Conservation (phyloP, 1,140 invertebrate genomes). For the Schlechtendalia chinensis region DNA sequence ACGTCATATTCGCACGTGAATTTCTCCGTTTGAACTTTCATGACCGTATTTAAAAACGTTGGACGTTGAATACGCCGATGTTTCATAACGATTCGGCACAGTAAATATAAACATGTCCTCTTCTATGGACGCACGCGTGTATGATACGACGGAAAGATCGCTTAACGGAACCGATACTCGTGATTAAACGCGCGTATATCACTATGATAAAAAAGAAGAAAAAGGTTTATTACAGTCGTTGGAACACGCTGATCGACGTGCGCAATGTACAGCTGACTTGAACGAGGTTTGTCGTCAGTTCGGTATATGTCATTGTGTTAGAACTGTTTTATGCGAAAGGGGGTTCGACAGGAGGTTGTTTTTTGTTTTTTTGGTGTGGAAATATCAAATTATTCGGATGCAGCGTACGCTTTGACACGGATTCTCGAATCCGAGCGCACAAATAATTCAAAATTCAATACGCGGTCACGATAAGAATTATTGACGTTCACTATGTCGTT, state of each 20-base stretch:
- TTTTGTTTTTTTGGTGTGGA: conserved; percentile 28
- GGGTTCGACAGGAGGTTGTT: background rate
- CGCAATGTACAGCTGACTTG: too few species aligned
- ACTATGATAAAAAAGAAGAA: background rate
- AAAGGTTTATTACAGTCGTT: background rate
- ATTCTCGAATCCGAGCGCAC: background rate
- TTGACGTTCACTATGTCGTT: background rate
- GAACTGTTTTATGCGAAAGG: too few species aligned
- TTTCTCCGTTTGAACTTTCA: background rate
- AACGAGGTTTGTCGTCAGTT: too few species aligned
- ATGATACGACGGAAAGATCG: too few species aligned
- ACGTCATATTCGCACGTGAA: background rate
- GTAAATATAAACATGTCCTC: too few species aligned
- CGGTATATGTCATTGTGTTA: too few species aligned
- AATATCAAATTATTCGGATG: conserved; percentile 21
- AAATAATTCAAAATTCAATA: background rate
- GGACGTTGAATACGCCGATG: too few species aligned
- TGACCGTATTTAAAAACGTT: background rate
- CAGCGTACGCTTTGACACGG: background rate
- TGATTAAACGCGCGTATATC: background rate
- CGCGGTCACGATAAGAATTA: background rate
- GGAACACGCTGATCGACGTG: too few species aligned
- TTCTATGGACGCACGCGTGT: too few species aligned
- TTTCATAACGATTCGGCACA: too few species aligned
- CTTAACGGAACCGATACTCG: background rate